These are phyloP conservation scores for Falco concolor DNA, from an alignment of 2,797 vertebrate genomes.

Conservation along the genomic window DNA sequence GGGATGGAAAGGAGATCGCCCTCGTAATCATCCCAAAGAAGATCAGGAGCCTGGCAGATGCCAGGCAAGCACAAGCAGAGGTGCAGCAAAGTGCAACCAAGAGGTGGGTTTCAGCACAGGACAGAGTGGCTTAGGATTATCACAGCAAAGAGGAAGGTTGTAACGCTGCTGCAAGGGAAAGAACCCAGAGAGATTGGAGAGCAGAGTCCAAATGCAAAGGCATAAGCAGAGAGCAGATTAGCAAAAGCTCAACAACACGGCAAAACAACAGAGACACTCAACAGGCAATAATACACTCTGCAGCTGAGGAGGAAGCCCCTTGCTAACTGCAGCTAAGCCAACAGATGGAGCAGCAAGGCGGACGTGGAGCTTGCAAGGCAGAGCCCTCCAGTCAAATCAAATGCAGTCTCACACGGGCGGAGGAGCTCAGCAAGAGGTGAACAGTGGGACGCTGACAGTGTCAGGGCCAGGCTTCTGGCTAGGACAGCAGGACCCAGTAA, in stretches of 20 bases:
- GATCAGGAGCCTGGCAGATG: background rate
- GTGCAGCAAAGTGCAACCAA: background rate
- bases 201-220: background rate
- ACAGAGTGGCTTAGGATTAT: background rate
- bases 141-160: background rate
- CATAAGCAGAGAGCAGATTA: background rate
- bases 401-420: background rate
- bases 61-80: background rate
- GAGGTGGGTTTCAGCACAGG: background rate
- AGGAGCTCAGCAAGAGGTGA: slow-evolving; percentile 20
- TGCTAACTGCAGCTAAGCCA: background rate
- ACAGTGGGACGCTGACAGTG: background rate
- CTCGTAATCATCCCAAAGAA: background rate
- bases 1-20: background rate
- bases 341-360: slow-evolving; percentile 52
- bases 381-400: slow-evolving; percentile 46
- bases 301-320: slow-evolving; percentile 15
- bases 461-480: background rate
- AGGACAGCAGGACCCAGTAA: slow-evolving; percentile 9
- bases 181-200: background rate
- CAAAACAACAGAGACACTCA: slow-evolving; percentile 29
- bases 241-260: background rate
- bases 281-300: background rate
- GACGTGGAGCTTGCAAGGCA: background rate
- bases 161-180: background rate